A percentile compares a stretch with the other conserved stretches of the same genome.
Conservation (phyloP, 2,797 vertebrate species). For the Gouania willdenowi region DNA sequence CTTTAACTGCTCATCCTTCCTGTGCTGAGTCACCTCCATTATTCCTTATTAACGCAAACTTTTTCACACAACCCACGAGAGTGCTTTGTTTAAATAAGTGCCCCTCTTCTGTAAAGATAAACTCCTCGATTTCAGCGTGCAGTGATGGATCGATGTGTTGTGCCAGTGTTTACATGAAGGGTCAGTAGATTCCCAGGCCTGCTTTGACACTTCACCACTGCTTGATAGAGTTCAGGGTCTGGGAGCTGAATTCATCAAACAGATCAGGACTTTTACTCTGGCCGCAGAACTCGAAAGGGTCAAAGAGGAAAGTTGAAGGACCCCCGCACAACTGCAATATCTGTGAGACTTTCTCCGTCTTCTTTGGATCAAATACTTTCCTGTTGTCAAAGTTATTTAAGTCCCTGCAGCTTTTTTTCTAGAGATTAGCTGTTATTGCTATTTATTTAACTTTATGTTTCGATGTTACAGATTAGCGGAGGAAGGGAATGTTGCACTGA, state of each 20-base stretch:
- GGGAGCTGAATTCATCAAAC: constrained; percentile 39
- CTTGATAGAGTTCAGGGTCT: constrained; percentile 33
- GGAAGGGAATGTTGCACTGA: no score
- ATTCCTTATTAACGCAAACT: constrained; percentile 13
- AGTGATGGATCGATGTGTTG: constrained; percentile 50
- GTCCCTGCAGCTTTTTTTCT: no score
- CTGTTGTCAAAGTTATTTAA: no score
- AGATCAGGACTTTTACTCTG: constrained; percentile 3
- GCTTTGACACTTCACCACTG: constrained; percentile 31
- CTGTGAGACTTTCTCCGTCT: no score
- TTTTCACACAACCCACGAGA: constrained; percentile 1
- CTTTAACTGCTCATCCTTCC: constrained; percentile 6
- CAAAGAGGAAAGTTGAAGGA: constrained; percentile 26
- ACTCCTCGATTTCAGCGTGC: constrained; percentile 39
- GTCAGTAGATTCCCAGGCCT: constrained; percentile 67
- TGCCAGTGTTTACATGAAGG: constrained; percentile 37
- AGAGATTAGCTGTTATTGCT: no score
- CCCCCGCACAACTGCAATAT: neutral
- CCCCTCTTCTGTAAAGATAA: constrained; percentile 1
- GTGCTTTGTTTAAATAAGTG: constrained; percentile 3
- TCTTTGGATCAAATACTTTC: no score
- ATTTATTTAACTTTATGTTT: no score
- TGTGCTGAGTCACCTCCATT: constrained; percentile 20
- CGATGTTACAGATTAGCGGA: no score
- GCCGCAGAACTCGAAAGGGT: constrained; percentile 10